Conservation (phyloP, 2,888 invertebrate species). For the Pseudoips prasinana region DNA sequence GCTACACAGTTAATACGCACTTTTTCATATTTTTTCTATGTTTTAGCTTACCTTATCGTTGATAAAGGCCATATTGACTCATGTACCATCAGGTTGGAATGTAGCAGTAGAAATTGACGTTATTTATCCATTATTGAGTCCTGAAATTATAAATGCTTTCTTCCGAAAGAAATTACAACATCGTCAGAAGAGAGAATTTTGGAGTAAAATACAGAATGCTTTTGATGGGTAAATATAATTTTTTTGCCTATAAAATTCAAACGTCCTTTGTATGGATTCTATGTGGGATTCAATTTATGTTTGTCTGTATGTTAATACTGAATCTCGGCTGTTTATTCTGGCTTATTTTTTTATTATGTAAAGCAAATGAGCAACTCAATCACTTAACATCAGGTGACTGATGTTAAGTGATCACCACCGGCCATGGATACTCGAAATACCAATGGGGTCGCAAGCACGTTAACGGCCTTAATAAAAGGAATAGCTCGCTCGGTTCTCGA, state of each 20-base stretch:
- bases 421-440: no score
- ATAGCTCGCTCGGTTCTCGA: no score
- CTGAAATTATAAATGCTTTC: conserved; percentile 51
- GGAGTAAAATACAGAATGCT: conserved; percentile 65
- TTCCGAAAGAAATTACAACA: conserved; percentile 60
- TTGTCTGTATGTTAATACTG: background rate
- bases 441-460: no score
- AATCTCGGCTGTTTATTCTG: background rate
- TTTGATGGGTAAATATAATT: conserved; percentile 59
- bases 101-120: conserved; percentile 82
- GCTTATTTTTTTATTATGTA: no score
- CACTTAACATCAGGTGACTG: no score
- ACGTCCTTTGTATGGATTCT: no score
- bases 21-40: no score
- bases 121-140: conserved; percentile 75
- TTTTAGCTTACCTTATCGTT: conserved; percentile 80
- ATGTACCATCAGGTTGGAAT: conserved; percentile 82
- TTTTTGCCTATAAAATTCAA: no score
- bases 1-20: no score
- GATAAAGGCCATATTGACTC: conserved; percentile 80
- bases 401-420: no score
- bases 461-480: no score
- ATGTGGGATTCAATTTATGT: background rate
- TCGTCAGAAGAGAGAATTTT: conserved; percentile 79
- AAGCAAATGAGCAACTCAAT: no score